phyloP scores from a whole-genome alignment of 2,797 vertebrate genomes.

The Danio choprae region DNA sequence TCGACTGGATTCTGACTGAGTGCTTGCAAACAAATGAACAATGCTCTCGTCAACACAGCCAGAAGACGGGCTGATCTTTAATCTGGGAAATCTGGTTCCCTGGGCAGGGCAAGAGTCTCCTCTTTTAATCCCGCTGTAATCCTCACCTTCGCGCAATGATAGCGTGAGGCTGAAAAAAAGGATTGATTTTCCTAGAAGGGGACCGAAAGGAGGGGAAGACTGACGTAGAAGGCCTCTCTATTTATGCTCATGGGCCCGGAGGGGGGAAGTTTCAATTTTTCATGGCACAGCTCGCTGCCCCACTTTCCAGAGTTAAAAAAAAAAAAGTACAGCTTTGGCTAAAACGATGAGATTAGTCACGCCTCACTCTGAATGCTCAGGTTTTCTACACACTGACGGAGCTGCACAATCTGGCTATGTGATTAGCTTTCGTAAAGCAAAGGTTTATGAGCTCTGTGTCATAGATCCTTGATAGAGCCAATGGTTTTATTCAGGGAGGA shows the following conservation, averaged over 20 bases:
- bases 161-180: slow-evolving; percentile 1
- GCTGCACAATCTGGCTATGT: not conserved
- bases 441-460: slow-evolving; percentile 25
- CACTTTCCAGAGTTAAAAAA: slow-evolving; percentile 42
- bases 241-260: slow-evolving; percentile 35
- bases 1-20: slow-evolving; percentile 20
- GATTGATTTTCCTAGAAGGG: slow-evolving; percentile 26
- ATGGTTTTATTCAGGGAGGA: slow-evolving; percentile 5
- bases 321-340: slow-evolving; percentile 30
- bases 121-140: slow-evolving; percentile 35
- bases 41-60: slow-evolving; percentile 22
- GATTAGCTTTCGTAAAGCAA: slow-evolving; percentile 23
- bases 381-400: not conserved
- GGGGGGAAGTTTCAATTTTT: slow-evolving; percentile 49
- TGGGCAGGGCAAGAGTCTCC: slow-evolving; percentile 22
- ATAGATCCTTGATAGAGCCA: slow-evolving; percentile 12
- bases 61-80: slow-evolving; percentile 7
- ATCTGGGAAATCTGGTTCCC: slow-evolving; percentile 39
- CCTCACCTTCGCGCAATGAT: slow-evolving; percentile 23
- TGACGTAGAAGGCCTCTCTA: slow-evolving; percentile 37
- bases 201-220: slow-evolving; percentile 11
- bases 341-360: slow-evolving; percentile 48
- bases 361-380: slow-evolving; percentile 23
- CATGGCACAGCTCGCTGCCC: slow-evolving; percentile 47
- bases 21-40: slow-evolving; percentile 17